These are phyloP conservation scores for Sarcophaga subvicina DNA, from an alignment of 2,888 invertebrate genomes.

Conservation along the genomic window DNA sequence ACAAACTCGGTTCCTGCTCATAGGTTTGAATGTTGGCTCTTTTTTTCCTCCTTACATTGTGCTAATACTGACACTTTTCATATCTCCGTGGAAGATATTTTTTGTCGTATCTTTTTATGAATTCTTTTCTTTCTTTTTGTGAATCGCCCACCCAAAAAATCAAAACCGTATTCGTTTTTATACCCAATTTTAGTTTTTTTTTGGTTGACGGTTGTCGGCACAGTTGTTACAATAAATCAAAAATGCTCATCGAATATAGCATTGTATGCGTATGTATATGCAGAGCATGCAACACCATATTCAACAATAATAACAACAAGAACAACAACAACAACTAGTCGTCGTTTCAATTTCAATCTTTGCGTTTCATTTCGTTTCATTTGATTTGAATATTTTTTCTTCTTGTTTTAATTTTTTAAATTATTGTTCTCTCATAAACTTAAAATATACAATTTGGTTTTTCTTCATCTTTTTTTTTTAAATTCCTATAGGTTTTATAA, in stretches of 20 bases:
- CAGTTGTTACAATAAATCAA: constrained; percentile 70
- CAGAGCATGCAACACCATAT: constrained; percentile 26
- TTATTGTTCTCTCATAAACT: constrained; percentile 20
- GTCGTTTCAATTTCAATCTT: constrained; percentile 45
- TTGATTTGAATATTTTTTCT: constrained; percentile 1
- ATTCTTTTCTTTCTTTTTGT: constrained; percentile 14
- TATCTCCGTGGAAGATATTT: neutral
- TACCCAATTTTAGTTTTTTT: constrained; percentile 55
- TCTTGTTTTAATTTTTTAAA: neutral
- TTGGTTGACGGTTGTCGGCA: constrained; percentile 59
- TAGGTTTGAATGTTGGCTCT: neutral
- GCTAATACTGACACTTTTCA: constrained; percentile 35
- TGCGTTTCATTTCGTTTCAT: constrained; percentile 5
- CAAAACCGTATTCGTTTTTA: constrained; percentile 47
- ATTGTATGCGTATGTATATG: constrained; percentile 47
- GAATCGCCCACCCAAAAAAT: constrained; percentile 68
- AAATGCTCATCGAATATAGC: constrained; percentile 65
- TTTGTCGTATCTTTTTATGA: neutral
- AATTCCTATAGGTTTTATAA: constrained; percentile 50
- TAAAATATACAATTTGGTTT: constrained; percentile 8
- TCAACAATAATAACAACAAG: constrained; percentile 7
- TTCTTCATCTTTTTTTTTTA: neutral
- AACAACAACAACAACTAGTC: constrained; percentile 3
- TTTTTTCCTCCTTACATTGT: constrained; percentile 10
- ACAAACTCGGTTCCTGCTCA: neutral